These are phyloP conservation scores for Caenorhabditis auriculariae DNA, from an alignment of 2,888 invertebrate genomes.

Conservation along the genomic window DNA sequence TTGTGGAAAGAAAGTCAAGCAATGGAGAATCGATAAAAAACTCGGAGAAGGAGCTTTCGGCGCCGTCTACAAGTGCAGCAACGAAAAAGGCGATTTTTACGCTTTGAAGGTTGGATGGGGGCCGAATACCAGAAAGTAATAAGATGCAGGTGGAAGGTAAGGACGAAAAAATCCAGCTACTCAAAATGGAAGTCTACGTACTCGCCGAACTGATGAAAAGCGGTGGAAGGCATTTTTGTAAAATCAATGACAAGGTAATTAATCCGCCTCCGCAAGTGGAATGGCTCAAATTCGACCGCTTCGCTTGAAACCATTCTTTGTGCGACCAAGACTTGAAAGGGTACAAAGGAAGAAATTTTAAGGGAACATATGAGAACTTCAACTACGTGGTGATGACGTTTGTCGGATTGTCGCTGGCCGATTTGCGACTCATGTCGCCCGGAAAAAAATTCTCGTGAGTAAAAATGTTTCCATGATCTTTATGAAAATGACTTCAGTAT, in stretches of 20 bases:
- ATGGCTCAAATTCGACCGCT: too few relatives aligned
- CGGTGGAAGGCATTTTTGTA: conserved; percentile 53
- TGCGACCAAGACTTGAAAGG: not conserved
- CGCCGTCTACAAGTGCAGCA: conserved; percentile 53
- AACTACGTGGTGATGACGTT: conserved; percentile 57
- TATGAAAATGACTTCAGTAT: conserved; percentile 25
- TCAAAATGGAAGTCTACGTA: conserved; percentile 59
- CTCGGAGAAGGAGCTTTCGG: conserved; percentile 56
- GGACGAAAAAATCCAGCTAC: conserved; percentile 48
- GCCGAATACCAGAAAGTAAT: not conserved
- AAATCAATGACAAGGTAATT: conserved; percentile 57
- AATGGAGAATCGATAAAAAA: conserved; percentile 52
- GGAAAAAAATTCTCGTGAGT: conserved; percentile 32
- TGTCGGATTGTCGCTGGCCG: conserved; percentile 51
- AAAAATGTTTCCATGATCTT: not conserved
- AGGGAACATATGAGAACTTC: conserved; percentile 36
- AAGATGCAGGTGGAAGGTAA: conserved; percentile 37
- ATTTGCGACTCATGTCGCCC: conserved; percentile 22
- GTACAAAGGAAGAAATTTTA: too few relatives aligned
- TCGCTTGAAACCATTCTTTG: too few relatives aligned
- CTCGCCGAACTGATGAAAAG: conserved; percentile 44
- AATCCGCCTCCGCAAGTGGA: too few relatives aligned
- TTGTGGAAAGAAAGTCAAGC: conserved; percentile 46
- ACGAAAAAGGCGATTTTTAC: conserved; percentile 42
- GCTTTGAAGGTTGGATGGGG: conserved; percentile 42